phyloP scores from a whole-genome alignment of 2,113 vertebrate species.

The Boulengeromyrus knoepffleri region DNA sequence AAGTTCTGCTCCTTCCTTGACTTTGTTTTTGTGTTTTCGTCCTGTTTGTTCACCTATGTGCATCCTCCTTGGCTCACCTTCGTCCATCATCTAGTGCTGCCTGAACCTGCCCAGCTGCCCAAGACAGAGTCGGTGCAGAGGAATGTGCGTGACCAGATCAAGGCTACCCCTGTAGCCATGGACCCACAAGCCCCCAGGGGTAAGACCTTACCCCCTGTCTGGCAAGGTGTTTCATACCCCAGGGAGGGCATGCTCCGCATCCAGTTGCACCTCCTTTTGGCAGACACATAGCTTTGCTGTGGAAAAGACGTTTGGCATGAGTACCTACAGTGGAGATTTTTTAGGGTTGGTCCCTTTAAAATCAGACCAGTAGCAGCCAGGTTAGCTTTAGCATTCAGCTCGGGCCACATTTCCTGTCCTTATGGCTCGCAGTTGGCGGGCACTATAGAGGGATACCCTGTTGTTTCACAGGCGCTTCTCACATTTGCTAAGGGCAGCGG shows the following conservation, averaged over 20 bases:
- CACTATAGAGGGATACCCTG: not conserved
- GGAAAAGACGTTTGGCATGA: not conserved
- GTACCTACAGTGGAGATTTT: not conserved
- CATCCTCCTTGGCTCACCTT: not conserved
- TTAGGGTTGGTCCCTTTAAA: not conserved
- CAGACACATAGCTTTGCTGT: not conserved
- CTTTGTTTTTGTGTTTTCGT: not conserved
- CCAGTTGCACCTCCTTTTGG: not conserved
- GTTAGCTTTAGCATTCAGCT: not conserved
- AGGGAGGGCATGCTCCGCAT: not conserved
- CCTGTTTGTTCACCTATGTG: not conserved
- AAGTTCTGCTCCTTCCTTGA: not conserved
- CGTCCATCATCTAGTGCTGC: conserved; percentile 29
- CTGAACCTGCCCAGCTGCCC: conserved; percentile 51
- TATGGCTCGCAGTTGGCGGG: not conserved
- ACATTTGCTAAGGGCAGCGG: not conserved
- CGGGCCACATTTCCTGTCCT: not conserved
- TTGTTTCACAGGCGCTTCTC: not conserved
- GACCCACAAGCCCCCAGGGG: conserved; percentile 56
- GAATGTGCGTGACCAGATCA: conserved; percentile 54
- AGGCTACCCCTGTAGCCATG: conserved; percentile 44
- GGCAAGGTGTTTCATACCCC: not conserved
- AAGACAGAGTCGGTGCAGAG: conserved; percentile 57
- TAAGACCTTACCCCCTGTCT: conserved; percentile 27
- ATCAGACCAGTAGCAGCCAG: not conserved